Conservation (phyloP, 1,140 invertebrate species). For the Drosophila mojavensis region DNA sequence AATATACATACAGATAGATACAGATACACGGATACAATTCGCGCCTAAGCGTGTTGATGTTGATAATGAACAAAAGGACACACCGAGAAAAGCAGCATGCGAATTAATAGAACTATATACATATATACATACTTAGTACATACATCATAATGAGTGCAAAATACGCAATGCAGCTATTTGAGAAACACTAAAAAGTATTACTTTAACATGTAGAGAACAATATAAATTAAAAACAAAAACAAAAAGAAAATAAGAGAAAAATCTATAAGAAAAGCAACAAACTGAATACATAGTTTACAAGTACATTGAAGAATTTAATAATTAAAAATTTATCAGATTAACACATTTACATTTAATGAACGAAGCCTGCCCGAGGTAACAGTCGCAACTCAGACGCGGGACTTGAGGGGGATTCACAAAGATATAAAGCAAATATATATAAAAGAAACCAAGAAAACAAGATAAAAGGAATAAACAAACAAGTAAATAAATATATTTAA, state of each 20-base stretch:
- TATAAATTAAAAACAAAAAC: constrained; percentile 1
- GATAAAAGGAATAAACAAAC: too few relatives aligned
- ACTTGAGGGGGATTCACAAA: constrained; percentile 19
- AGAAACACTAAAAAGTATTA: constrained; percentile 71
- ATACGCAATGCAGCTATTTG: constrained; percentile 54
- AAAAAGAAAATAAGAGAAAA: constrained; percentile 1
- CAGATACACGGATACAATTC: constrained; percentile 54
- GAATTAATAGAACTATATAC: constrained; percentile 75
- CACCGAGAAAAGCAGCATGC: constrained; percentile 71
- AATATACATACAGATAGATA: constrained; percentile 47
- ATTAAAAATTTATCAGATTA: constrained; percentile 48
- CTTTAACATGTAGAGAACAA: constrained; percentile 69
- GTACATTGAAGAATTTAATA: constrained; percentile 63
- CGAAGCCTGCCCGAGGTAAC: constrained; percentile 13
- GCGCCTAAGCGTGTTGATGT: constrained; percentile 70
- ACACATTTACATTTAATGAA: constrained; percentile 28
- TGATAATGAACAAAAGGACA: constrained; percentile 62
- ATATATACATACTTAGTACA: constrained; percentile 20
- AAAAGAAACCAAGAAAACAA: constrained; percentile 12
- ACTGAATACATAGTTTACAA: constrained; percentile 41
- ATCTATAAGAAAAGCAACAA: constrained; percentile 17
- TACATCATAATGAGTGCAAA: constrained; percentile 36
- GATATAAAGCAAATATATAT: constrained; percentile 22
- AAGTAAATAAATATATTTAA: constrained; percentile 15
- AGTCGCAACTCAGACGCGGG: constrained; percentile 8